Evolutionary conservation across 2,113 vertebrate genomes (phyloP).

Genomic region (Seriola quinqueradiata): DNA sequence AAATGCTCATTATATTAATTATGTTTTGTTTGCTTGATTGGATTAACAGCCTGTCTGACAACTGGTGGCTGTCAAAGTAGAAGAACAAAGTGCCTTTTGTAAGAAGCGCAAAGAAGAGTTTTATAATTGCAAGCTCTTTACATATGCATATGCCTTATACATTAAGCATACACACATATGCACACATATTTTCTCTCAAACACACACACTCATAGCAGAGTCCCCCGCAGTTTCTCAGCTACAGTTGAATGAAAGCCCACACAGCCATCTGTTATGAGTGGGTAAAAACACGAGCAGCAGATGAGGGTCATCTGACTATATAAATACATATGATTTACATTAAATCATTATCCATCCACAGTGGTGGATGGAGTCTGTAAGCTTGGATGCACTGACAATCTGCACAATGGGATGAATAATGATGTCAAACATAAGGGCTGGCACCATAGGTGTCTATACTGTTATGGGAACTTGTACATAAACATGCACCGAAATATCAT

Average conservation of each 20-base stretch:
- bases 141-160: slow-evolving; percentile 5
- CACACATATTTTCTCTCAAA: neutral
- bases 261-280: slow-evolving; percentile 60
- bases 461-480: neutral
- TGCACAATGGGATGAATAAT: neutral
- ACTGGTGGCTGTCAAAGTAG: neutral
- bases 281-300: slow-evolving; percentile 35
- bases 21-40: slow-evolving; percentile 17
- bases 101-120: neutral
- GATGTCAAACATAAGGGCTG: neutral
- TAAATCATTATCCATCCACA: neutral
- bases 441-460: neutral
- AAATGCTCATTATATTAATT: slow-evolving; percentile 34
- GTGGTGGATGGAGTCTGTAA: neutral
- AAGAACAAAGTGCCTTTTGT: slow-evolving; percentile 13
- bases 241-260: slow-evolving; percentile 51
- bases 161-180: slow-evolving; percentile 6
- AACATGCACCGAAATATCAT: neutral
- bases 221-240: neutral
- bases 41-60: slow-evolving; percentile 8
- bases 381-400: neutral
- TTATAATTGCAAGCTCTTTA: neutral
- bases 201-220: slow-evolving; percentile 2
- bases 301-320: slow-evolving; percentile 34
- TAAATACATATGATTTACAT: slow-evolving; percentile 35